Percentiles rank a stretch among this genome's conserved stretches.
These are phyloP conservation scores for Discoglossus pictus DNA, from an alignment of 2,797 vertebrate species.

Conservation along the genomic window DNA sequence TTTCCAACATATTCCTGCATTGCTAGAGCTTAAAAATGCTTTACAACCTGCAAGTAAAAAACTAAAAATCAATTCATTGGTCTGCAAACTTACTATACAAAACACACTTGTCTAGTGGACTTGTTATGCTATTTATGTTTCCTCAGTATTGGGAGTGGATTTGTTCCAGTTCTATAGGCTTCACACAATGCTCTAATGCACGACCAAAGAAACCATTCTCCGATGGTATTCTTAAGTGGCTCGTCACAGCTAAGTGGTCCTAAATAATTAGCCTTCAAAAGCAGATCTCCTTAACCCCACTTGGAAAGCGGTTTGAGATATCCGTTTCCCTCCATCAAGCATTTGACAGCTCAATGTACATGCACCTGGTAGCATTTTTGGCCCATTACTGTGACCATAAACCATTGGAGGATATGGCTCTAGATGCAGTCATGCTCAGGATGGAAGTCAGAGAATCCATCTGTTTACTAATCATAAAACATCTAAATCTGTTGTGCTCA, in stretches of 20 bases:
- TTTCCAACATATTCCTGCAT: too few relatives aligned
- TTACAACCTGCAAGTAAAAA: too few relatives aligned
- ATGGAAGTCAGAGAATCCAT: conserved; percentile 64
- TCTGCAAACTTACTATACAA: too few relatives aligned
- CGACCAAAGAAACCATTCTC: conserved; percentile 56
- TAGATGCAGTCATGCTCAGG: conserved; percentile 58
- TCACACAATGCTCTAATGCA: background rate
- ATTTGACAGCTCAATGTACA: conserved; percentile 75
- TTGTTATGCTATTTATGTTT: too few relatives aligned
- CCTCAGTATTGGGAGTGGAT: conserved; percentile 6
- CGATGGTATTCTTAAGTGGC: conserved; percentile 49
- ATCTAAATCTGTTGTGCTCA: conserved; percentile 57
- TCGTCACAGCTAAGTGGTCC: conserved; percentile 63
- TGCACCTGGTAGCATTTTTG: conserved; percentile 77
- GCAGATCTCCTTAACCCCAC: conserved; percentile 59
- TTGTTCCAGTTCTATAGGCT: conserved; percentile 10
- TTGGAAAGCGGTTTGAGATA: conserved; percentile 58
- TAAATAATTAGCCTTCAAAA: conserved; percentile 65
- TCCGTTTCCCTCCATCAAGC: conserved; percentile 74
- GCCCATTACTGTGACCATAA: conserved; percentile 63
- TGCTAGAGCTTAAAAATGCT: too few relatives aligned
- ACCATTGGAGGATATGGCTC: conserved; percentile 63
- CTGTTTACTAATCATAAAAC: conserved; percentile 69
- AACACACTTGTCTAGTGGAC: too few relatives aligned
- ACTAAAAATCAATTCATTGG: too few relatives aligned